Percentiles rank a stretch among this genome's conserved stretches.
Conservation (phyloP, 2,113 vertebrate species). For the Petaurus breviceps region DNA sequence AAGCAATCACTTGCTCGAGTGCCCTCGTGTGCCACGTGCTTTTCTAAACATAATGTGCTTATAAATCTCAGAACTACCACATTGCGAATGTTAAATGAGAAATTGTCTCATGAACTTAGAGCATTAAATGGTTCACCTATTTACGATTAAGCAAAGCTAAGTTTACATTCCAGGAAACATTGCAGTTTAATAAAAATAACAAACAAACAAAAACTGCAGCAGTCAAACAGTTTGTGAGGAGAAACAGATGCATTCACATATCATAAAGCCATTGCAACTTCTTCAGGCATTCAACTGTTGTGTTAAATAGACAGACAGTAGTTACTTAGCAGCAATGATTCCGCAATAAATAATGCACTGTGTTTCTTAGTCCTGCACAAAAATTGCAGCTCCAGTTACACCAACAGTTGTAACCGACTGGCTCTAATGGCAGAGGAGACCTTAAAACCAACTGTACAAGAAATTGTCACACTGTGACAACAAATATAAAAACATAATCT, state of each 20-base stretch:
- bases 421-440: constrained; percentile 90
- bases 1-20: constrained; percentile 80
- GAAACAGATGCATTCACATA: constrained; percentile 92
- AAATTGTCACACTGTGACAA: constrained; percentile 92
- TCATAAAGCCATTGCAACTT: constrained; percentile 90
- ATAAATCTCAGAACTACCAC: constrained; percentile 78
- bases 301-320: constrained; percentile 98
- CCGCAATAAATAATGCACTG: constrained; percentile 97
- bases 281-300: constrained; percentile 88
- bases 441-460: constrained; percentile 91
- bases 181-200: constrained; percentile 86
- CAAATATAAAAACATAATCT: constrained; percentile 90
- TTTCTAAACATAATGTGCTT: constrained; percentile 80
- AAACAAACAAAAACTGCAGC: constrained; percentile 83
- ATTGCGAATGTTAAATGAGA: constrained; percentile 81
- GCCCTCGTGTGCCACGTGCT: constrained; percentile 81
- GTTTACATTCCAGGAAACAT: constrained; percentile 88
- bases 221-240: constrained; percentile 87
- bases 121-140: constrained; percentile 85
- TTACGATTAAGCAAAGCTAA: constrained; percentile 87
- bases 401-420: constrained; percentile 89
- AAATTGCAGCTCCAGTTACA: constrained; percentile 91
- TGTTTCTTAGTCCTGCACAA: constrained; percentile 91
- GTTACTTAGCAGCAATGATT: constrained; percentile 99
- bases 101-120: constrained; percentile 82